Evolutionary conservation across 2,113 vertebrate genomes (phyloP).

Genomic region (Apeltes quadracus): DNA sequence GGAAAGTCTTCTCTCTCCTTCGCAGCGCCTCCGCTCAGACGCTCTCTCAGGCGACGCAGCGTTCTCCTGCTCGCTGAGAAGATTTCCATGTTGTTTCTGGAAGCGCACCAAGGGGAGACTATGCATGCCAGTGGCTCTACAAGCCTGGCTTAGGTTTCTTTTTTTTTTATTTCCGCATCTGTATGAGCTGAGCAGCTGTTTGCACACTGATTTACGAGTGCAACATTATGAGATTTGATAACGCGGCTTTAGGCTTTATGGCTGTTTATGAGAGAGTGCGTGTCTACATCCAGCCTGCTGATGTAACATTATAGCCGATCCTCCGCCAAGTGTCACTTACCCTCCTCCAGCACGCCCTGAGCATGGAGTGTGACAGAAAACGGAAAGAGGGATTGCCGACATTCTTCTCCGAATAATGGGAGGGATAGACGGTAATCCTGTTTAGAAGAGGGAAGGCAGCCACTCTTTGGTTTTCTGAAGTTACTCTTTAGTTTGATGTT

Average conservation of each 20-base stretch:
- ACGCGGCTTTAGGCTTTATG: conserved; percentile 61
- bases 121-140: conserved; percentile 13
- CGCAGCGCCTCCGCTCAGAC: too few relatives aligned
- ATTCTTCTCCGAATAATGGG: conserved; percentile 37
- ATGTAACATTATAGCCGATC: conserved; percentile 54
- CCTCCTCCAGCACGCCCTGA: conserved; percentile 25
- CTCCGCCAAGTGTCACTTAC: conserved; percentile 53
- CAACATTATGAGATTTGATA: conserved; percentile 66
- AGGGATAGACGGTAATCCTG: conserved; percentile 65
- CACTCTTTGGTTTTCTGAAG: conserved; percentile 47
- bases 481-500: conserved; percentile 52
- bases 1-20: not conserved
- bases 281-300: conserved; percentile 44
- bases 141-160: not conserved
- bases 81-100: conserved; percentile 8
- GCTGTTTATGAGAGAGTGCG: conserved; percentile 56
- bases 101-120: not conserved
- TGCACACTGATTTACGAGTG: conserved; percentile 60
- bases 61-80: too few relatives aligned
- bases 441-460: conserved; percentile 58
- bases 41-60: too few relatives aligned
- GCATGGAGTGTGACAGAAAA: conserved; percentile 57
- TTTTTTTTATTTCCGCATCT: conserved; percentile 24
- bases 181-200: conserved; percentile 46
- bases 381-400: conserved; percentile 37